phyloP scores from a whole-genome alignment of 2,113 vertebrate species.

The Ancistrus triradiatus region DNA sequence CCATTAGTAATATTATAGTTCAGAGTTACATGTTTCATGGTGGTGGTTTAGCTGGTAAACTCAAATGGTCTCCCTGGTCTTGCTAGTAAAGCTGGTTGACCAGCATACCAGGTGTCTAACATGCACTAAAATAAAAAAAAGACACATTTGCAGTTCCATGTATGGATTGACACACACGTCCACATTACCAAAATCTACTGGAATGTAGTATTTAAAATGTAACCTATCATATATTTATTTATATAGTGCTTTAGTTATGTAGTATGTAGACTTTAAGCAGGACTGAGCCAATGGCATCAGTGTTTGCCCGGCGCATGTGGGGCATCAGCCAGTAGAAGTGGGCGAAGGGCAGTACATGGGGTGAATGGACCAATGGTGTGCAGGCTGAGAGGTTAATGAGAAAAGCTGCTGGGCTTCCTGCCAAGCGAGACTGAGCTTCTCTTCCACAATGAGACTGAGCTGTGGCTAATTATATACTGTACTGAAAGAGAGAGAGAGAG shows the following conservation, averaged over 20 bases:
- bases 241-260: background rate
- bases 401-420: constrained; percentile 66
- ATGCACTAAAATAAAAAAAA: no score
- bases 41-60: no score
- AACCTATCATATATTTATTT: no score
- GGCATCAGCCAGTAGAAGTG: constrained; percentile 44
- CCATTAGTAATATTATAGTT: no score
- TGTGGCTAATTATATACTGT: constrained; percentile 71
- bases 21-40: no score
- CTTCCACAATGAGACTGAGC: constrained; percentile 66
- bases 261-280: background rate
- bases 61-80: no score
- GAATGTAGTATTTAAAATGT: no score
- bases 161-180: no score
- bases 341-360: constrained; percentile 46
- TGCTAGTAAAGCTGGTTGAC: no score
- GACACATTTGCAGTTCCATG: no score
- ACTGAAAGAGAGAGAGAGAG: constrained; percentile 49
- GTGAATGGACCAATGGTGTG: constrained; percentile 60
- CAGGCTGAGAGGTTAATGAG: constrained; percentile 71
- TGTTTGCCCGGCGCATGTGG: constrained; percentile 41
- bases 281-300: constrained; percentile 38
- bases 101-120: no score
- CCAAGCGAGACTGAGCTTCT: constrained; percentile 57
- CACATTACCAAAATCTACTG: no score